Percentiles rank a stretch among this genome's conserved stretches.
Evolutionary conservation across 2,888 invertebrate genomes (phyloP).

Genomic region (Dioctria rufipes): DNA sequence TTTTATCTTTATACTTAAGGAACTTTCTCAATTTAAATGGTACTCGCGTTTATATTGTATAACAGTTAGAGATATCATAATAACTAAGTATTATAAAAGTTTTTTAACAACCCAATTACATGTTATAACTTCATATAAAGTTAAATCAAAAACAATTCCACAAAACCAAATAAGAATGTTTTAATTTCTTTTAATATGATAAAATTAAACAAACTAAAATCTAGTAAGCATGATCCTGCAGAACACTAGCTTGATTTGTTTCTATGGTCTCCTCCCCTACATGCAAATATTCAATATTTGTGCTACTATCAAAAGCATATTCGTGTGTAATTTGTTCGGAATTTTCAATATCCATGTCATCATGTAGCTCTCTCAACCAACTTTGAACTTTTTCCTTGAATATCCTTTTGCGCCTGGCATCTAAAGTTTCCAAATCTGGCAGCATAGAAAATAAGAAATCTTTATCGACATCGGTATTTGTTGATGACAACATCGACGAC

Average conservation of each 20-base stretch:
- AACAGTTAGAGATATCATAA: no score
- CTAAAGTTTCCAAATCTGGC: neutral
- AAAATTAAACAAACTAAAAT: neutral
- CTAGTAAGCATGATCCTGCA: neutral
- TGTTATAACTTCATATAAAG: no score
- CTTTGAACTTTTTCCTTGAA: neutral
- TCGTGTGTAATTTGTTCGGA: neutral
- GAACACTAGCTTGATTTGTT: neutral
- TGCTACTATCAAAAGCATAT: neutral
- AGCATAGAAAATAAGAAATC: neutral
- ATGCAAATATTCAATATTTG: neutral
- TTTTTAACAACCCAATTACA: no score
- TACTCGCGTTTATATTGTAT: no score
- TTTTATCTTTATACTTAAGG: no score
- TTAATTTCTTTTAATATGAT: no score
- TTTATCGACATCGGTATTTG: neutral
- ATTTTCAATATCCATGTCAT: neutral
- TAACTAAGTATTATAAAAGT: no score
- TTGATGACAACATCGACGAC: neutral
- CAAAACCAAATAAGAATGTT: no score
- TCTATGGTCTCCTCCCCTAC: neutral
- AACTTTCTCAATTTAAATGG: no score
- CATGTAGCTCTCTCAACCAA: neutral
- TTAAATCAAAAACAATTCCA: no score
- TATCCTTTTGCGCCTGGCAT: neutral